Evolutionary conservation across 53 echinoderm and acorn worm species (phyloP).

Genomic region (Patiria pectinifera): DNA sequence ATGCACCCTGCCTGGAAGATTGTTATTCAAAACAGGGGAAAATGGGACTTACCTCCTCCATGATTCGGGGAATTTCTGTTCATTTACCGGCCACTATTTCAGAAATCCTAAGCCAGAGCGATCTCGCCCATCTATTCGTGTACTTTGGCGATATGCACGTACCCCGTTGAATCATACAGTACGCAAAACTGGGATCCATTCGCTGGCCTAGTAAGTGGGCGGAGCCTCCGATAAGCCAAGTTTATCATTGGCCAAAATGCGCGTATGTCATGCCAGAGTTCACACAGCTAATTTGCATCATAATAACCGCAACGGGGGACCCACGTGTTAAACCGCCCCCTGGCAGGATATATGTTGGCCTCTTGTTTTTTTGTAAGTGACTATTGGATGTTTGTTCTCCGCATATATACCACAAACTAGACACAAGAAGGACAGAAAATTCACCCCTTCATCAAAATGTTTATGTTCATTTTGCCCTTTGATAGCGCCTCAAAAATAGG

Average conservation of each 20-base stretch:
- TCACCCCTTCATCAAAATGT: too few species aligned
- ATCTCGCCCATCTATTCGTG: background rate
- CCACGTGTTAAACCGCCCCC: background rate
- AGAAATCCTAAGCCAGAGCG: background rate
- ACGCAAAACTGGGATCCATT: background rate
- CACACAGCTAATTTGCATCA: conserved; percentile 23
- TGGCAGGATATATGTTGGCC: background rate
- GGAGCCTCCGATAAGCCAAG: conserved; percentile 38
- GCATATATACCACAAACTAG: background rate
- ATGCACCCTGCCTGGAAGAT: background rate
- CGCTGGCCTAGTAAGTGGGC: conserved; percentile 33
- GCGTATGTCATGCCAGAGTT: background rate
- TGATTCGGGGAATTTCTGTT: conserved; percentile 18
- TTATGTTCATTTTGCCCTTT: too few species aligned
- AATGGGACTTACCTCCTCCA: conserved; percentile 39
- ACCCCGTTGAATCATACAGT: background rate
- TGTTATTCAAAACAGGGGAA: background rate
- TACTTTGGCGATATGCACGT: background rate
- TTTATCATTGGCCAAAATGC: conserved; percentile 41
- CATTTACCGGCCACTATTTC: background rate
- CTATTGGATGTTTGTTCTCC: background rate
- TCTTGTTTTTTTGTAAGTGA: background rate
- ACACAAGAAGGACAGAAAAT: background rate
- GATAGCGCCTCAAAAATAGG: too few species aligned
- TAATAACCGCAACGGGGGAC: background rate